Evolutionary conservation across 2,113 vertebrate genomes (phyloP), one percentile per base, ranked within the genome.

Genomic region (Istiophorus platypterus): DNA sequence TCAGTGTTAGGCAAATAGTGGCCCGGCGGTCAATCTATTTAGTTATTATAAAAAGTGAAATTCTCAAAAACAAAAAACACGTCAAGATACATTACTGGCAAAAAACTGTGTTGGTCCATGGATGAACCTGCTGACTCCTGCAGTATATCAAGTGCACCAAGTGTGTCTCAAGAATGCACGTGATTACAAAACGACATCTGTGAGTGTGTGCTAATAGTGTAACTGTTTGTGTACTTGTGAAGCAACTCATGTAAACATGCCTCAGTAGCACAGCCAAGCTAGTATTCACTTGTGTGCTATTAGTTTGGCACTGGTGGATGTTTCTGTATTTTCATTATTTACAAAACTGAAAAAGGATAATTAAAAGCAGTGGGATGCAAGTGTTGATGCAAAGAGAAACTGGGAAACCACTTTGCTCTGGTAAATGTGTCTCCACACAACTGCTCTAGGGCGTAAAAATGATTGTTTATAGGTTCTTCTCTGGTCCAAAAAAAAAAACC

Each of bases 401-500:
- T 45, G 64, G 70, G 42, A 80, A 85, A 80, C 76, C 47, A 47
- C 86, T 78, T 82, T 70, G 83, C 81, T 69, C 70, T 27, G 57
- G 75, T 80, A 49, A 84, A 69, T 89, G 29, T 69, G 66, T 74
- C 61, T 79, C 86, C 4, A 29, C 31, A 39, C 86, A 90, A 84
- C 88, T 90, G 88, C 86, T 90, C 82, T 63, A 27, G 65, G 78
- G 54, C 77, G 66, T 86, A 72, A 82, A 88, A 79, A 88, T 66
- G 76, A 88, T 74, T 85, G 72, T 88, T 86, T 85, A 80, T 78
- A 80, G 79, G 78, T 71, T 76, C 71, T 7, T 72, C 76, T 85
- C 29, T 69, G 24, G 59, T 86, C 88, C 88, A 88, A 84, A 91
- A 89, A 77, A 88, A 84, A 91, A 89, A 77, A 82, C 81, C 76